Conservation (phyloP, 1,140 invertebrate species). For the Aleiodes sp. region DNA sequence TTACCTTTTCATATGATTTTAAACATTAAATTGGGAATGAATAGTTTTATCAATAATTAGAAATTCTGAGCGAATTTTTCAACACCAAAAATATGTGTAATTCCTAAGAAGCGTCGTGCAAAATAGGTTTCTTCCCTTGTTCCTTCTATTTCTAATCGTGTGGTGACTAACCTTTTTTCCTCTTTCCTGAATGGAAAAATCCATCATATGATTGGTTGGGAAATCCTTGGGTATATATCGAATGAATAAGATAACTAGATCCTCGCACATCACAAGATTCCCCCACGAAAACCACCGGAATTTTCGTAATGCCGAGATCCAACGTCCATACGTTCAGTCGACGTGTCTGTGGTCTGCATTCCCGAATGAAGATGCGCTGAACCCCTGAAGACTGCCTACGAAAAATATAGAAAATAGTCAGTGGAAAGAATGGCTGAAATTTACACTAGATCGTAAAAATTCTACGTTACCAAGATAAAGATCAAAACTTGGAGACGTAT, state of each 20-base stretch:
- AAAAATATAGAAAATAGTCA: background rate
- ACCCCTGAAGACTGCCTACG: background rate
- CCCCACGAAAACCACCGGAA: slow-evolving; percentile 22
- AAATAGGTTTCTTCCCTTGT: too few relatives aligned
- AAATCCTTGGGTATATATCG: too few relatives aligned
- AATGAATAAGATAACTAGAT: slow-evolving; percentile 10
- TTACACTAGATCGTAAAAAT: background rate
- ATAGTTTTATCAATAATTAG: too few relatives aligned
- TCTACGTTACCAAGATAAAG: background rate
- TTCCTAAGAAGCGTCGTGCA: too few relatives aligned
- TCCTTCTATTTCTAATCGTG: too few relatives aligned
- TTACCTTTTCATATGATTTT: too few relatives aligned
- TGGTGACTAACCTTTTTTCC: too few relatives aligned
- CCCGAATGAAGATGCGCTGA: slow-evolving; percentile 4
- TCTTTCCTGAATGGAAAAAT: too few relatives aligned
- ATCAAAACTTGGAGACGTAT: slow-evolving; percentile 17
- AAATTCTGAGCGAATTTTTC: too few relatives aligned
- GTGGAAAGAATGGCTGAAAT: slow-evolving; percentile 10
- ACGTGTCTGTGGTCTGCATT: slow-evolving; percentile 26
- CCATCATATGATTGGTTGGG: too few relatives aligned
- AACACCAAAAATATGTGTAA: too few relatives aligned
- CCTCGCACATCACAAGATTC: background rate
- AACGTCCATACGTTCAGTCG: slow-evolving; percentile 20
- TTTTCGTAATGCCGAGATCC: slow-evolving; percentile 15
- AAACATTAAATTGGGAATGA: too few relatives aligned